Evolutionary conservation across 2,888 invertebrate genomes (phyloP), one percentile per base, ranked within the genome.

Genomic region (Trilocha varians): DNA sequence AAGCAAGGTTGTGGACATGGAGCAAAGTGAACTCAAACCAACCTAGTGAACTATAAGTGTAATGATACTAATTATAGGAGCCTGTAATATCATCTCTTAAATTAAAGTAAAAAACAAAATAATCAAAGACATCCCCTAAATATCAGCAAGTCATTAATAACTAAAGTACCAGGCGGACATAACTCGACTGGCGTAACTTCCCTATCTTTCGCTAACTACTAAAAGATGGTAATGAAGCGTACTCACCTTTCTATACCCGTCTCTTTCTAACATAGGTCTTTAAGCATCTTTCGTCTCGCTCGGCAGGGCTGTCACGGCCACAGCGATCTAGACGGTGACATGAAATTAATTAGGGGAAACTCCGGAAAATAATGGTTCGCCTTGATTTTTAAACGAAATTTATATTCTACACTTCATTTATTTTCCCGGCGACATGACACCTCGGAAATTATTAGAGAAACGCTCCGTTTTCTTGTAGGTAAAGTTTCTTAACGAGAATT

Each of bases 301-400:
- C 73, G 50, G 53, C 57, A 61, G 56, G 63, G 67, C 79, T 82
- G 83, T 83, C 82, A 83, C 62, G 62, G 68, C 70, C 82, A 79
- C 71, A 72, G 67, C 77, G 73, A 76, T 77, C 70, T 72, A 73
- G 78, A 75, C 82, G 77, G 79, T 83, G 83, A 84, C 83, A 83
- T 76, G 83, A 83, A 84, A 84, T 84, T 84, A 84, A 84, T 84
- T 83, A 84, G 82, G 80, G 78, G 78, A 80, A 78, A 73, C 74
- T 65, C 62, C 69, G 72, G 74, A 77, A 78, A 82, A 84, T 82
- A 84, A 84, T 84, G 83, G 82, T 75, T 62, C 60, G 73, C 74
- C 78, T 78, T 80, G 83, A 83, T 84, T 84, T 84, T 84, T 84
- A 82, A 82, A 84, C 78, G 78, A 78, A 83, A 83, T 83, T 82